These are phyloP conservation scores for Formica selysi DNA, from an alignment of 1,140 invertebrate species.

Conservation along the genomic window DNA sequence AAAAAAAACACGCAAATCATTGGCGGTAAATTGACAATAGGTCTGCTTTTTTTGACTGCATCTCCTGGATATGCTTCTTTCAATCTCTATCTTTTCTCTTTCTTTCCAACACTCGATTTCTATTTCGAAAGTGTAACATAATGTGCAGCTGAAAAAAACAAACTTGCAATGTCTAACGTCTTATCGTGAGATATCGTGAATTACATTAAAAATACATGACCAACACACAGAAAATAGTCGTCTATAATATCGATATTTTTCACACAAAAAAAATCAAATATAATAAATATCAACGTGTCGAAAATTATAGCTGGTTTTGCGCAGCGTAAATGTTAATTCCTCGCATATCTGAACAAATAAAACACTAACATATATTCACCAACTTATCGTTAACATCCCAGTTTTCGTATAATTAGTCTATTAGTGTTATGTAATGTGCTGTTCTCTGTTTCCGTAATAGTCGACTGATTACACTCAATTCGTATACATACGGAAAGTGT, in stretches of 20 bases:
- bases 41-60: background rate
- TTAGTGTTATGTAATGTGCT: slow-evolving; percentile 16
- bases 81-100: background rate
- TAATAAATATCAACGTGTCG: background rate
- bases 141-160: background rate
- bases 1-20: background rate
- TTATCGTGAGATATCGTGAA: slow-evolving; percentile 37
- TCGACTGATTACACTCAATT: background rate
- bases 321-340: background rate
- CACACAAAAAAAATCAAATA: background rate
- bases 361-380: background rate
- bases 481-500: background rate
- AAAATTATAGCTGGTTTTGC: background rate
- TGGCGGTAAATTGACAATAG: background rate
- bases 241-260: background rate
- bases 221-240: background rate
- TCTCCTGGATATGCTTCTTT: background rate
- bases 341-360: background rate
- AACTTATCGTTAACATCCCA: background rate
- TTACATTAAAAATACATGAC: background rate
- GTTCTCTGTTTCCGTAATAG: background rate
- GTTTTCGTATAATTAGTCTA: slow-evolving; percentile 18
- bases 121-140: no score
- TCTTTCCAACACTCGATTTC: background rate
- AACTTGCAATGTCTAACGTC: background rate